Evolutionary conservation across 2,113 vertebrate species (phyloP).

Genomic region (Elanus axillaris): DNA sequence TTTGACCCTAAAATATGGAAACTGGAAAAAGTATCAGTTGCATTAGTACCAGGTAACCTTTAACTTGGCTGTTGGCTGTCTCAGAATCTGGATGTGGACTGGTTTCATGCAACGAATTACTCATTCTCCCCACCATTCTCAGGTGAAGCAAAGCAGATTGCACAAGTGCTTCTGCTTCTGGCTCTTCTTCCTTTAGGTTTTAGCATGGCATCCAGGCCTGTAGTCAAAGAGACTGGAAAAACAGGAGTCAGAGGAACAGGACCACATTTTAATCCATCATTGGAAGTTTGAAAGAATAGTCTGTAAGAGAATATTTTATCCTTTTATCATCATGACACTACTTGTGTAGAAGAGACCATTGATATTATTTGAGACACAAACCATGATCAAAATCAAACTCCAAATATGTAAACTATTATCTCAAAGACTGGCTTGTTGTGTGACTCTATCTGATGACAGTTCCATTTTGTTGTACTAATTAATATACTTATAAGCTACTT

Average conservation of each 20-base stretch:
- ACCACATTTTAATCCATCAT: not conserved
- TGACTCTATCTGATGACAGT: not conserved
- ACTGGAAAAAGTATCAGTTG: not conserved
- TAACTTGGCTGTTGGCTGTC: not conserved
- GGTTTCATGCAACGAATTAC: not conserved
- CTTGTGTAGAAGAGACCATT: not conserved
- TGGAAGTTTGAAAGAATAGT: rapidly evolving
- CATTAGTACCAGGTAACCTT: not conserved
- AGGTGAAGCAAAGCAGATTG: not conserved
- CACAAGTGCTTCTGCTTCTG: not conserved
- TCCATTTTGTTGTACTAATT: not conserved
- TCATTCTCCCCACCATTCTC: not conserved
- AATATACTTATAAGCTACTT: not conserved
- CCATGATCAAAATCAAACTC: not conserved
- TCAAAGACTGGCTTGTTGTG: not conserved
- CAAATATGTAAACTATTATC: not conserved
- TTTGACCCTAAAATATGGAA: not conserved
- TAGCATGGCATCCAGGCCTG: not conserved
- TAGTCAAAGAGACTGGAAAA: not conserved
- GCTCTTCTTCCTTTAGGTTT: not conserved
- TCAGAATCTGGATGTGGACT: not conserved
- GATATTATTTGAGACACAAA: not conserved
- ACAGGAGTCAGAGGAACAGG: not conserved
- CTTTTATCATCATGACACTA: not conserved
- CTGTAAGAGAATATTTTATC: not conserved